These are phyloP conservation scores for Heliothis subflexa DNA, from an alignment of 1,140 invertebrate species.

Conservation along the genomic window DNA sequence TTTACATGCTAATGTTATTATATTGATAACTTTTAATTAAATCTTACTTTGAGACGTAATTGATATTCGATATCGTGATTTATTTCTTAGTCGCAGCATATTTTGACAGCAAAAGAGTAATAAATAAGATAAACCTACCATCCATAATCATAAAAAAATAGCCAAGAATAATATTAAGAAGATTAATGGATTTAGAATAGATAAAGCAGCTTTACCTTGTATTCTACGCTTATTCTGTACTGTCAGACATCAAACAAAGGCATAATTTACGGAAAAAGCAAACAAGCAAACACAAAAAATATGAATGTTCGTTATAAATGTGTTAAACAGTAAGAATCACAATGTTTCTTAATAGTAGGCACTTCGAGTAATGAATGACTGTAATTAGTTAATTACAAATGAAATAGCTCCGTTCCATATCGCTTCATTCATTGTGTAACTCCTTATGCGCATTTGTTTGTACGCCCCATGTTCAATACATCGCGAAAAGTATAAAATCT, in stretches of 20 bases:
- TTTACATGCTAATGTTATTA: background rate
- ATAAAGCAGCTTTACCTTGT: too few relatives aligned
- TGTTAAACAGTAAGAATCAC: background rate
- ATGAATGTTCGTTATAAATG: background rate
- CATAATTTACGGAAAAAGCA: background rate
- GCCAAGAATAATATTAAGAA: too few relatives aligned
- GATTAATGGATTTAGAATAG: too few relatives aligned
- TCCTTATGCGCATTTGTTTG: background rate
- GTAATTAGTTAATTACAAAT: conserved; percentile 7
- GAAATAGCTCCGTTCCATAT: conserved; percentile 19
- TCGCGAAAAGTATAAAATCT: background rate
- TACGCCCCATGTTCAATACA: background rate
- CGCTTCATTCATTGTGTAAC: conserved; percentile 27
- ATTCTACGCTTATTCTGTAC: too few relatives aligned
- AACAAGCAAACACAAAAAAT: background rate
- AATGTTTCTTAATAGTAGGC: conserved; percentile 13
- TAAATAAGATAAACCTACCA: too few relatives aligned
- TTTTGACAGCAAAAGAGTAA: background rate
- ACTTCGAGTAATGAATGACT: conserved; percentile 5
- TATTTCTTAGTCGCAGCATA: background rate
- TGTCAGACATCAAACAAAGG: too few relatives aligned
- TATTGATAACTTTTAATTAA: background rate
- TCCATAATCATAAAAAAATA: too few relatives aligned
- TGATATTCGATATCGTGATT: background rate
- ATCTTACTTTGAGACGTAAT: background rate